phyloP scores from a whole-genome alignment of 2,113 vertebrate genomes.

The Nothocercus nigrocapillus region DNA sequence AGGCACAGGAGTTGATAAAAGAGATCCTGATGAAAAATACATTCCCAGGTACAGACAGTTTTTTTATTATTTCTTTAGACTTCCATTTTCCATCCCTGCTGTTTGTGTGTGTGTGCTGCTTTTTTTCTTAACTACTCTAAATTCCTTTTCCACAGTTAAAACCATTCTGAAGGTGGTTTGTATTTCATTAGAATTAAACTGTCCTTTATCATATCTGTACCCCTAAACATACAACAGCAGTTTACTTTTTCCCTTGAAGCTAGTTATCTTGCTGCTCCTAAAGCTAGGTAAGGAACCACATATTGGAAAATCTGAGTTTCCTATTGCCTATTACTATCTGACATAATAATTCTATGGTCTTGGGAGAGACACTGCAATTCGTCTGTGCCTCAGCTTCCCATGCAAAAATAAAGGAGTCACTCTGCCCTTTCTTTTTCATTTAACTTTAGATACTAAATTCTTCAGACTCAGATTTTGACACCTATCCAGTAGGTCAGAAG shows the following conservation, averaged over 20 bases:
- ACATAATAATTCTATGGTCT: not conserved
- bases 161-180: not conserved
- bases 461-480: not conserved
- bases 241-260: not conserved
- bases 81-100: not conserved
- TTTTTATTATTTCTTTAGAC: not conserved
- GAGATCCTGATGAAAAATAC: not conserved
- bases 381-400: not conserved
- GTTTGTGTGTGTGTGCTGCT: not conserved
- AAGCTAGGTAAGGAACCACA: not conserved
- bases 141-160: not conserved
- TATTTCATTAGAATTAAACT: not conserved
- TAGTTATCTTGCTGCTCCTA: not conserved
- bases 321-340: not conserved
- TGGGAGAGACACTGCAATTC: not conserved
- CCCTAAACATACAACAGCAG: not conserved
- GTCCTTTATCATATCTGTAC: not conserved
- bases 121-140: not conserved
- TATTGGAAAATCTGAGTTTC: not conserved
- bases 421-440: fast-evolving
- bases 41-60: not conserved
- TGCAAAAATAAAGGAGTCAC: not conserved
- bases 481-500: not conserved
- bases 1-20: not conserved
- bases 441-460: not conserved